Evolutionary conservation across 2,113 vertebrate genomes (phyloP).

Genomic region (Synchiropus splendidus): DNA sequence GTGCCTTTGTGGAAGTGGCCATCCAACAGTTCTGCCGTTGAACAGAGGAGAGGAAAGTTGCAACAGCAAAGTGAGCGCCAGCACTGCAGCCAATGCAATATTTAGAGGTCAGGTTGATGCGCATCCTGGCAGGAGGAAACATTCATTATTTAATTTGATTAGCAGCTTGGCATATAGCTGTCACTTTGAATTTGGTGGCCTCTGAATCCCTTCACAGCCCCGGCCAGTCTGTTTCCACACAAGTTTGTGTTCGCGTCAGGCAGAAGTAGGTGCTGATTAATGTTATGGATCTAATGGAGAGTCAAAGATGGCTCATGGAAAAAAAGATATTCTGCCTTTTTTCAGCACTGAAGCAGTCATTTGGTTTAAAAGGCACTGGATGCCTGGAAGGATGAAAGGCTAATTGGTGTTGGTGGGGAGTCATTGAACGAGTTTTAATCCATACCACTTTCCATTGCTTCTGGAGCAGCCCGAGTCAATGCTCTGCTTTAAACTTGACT

Average conservation of each 20-base stretch:
- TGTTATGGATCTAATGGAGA: too few species aligned
- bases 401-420: slow-evolving; percentile 26
- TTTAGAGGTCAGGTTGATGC: slow-evolving; percentile 43
- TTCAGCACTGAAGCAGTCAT: slow-evolving; percentile 56
- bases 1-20: too few species aligned
- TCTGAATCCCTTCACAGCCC: slow-evolving; percentile 25
- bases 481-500: slow-evolving; percentile 35
- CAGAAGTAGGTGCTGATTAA: too few species aligned
- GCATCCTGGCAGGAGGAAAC: slow-evolving; percentile 9
- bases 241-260: slow-evolving; percentile 36
- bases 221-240: too few species aligned
- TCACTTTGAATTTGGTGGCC: slow-evolving; percentile 19
- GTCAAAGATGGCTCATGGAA: slow-evolving; percentile 14
- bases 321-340: slow-evolving; percentile 34
- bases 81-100: slow-evolving; percentile 36
- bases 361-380: slow-evolving; percentile 44
- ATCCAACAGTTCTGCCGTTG: too few species aligned
- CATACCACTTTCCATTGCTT: slow-evolving; percentile 32
- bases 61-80: slow-evolving; percentile 2
- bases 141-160: slow-evolving; percentile 53
- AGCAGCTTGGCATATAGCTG: slow-evolving; percentile 39
- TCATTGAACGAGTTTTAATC: slow-evolving; percentile 29
- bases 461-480: slow-evolving; percentile 36
- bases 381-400: slow-evolving; percentile 27
- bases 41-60: slow-evolving; percentile 14